These are phyloP conservation scores for Acanthosoma haemorrhoidale DNA, from an alignment of 2,888 invertebrate species.

Conservation along the genomic window DNA sequence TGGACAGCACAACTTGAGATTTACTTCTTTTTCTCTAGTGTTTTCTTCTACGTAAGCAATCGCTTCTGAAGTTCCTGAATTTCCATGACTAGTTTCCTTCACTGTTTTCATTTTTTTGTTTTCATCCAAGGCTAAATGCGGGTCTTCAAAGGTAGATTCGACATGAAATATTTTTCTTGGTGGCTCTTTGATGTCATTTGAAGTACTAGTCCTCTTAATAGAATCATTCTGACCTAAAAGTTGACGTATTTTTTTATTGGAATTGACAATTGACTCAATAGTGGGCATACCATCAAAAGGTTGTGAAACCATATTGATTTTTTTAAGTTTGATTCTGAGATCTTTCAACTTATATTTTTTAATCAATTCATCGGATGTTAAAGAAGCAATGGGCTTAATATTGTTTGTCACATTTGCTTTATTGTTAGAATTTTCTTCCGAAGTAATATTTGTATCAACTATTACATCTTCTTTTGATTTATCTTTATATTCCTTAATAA, in stretches of 20 bases:
- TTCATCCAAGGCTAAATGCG: background rate
- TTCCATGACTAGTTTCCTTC: too few species aligned
- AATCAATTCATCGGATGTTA: background rate
- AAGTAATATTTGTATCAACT: too few species aligned
- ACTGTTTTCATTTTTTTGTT: background rate
- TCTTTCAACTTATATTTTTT: background rate
- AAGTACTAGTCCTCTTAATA: background rate
- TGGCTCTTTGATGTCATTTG: background rate
- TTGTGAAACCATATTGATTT: background rate
- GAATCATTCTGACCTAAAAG: background rate
- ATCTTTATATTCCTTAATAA: too few species aligned
- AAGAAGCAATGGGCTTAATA: background rate
- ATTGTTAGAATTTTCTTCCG: too few species aligned
- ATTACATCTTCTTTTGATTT: too few species aligned
- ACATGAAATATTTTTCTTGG: background rate
- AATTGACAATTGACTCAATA: background rate
- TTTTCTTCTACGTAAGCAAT: background rate
- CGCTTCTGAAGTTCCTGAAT: background rate
- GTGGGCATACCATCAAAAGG: background rate
- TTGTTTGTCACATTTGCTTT: too few species aligned
- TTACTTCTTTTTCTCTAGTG: too few species aligned
- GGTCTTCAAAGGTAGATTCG: background rate
- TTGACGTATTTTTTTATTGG: background rate
- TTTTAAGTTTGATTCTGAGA: background rate
- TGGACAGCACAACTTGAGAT: too few species aligned